Base-by-base conservation (phyloP, 2,797 vertebrate genomes). In the Neostethus bicornis region DNA sequence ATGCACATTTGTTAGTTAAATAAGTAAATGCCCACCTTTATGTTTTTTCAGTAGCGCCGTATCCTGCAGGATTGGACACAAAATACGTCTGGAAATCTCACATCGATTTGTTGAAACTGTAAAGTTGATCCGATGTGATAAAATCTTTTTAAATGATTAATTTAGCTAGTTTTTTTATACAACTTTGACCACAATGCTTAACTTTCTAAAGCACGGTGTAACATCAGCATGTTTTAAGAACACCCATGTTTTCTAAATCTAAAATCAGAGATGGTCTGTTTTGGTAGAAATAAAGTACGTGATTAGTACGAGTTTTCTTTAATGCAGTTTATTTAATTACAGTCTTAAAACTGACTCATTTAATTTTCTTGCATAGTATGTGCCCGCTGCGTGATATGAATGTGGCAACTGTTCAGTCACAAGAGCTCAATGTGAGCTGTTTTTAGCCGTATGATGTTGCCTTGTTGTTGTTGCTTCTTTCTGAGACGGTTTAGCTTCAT, bases 361-460 rank as follows among this genome's bases (percentile, higher is more conserved):
- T 23, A 9, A 19, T 44, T 17, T 17, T 9, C 32, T 53, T 29
- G 28, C 24, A 53, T 42, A 19, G 34, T 35, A 21, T 32, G 12
- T 42, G 19, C 46, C 16, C 59, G 43, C 48, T 61, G 54, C 55
- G 45, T 65, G 38, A 71, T 61, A 52, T 66, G 32, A 77, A 70
- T 41, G 7, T 51, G 28, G 49, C 13, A 38, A 20, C 39, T 61
- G 44, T 69, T 59, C 28, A 28, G 26, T 28, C 26, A 28, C 7
- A 8, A 26, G 28, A 26, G 26, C 26, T 67, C 35, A 44, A 29
- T 51, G 21, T 25, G 44, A 24, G 8, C 19, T 5, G 43, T 31
- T 2, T 37, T 43, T 13, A 42, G 57, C 54, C 54, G 24, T 25
- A 32, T 14, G 20, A 51, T 35, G 20, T 52, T 65, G 51, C 51